Percentiles rank a stretch among this genome's conserved stretches.
These are phyloP conservation scores for Cryptocheilus praepositus DNA, from an alignment of 2,888 invertebrate species.

Conservation along the genomic window DNA sequence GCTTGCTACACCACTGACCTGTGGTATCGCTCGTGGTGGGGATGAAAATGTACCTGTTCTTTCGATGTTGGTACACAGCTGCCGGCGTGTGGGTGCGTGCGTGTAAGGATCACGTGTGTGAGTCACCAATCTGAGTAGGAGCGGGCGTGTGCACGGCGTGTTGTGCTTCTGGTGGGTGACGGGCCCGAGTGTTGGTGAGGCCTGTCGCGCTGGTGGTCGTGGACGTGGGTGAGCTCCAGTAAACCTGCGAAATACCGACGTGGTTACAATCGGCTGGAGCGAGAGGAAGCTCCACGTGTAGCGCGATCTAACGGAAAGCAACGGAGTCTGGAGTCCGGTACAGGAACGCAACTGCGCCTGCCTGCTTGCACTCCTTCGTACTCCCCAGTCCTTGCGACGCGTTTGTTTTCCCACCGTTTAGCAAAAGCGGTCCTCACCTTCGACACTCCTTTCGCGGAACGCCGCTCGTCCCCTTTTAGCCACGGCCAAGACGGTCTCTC, in stretches of 20 bases:
- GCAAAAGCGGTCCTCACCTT: background rate
- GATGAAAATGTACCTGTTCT: background rate
- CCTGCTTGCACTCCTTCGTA: background rate
- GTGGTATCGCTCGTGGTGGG: constrained; percentile 17
- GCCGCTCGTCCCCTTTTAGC: background rate
- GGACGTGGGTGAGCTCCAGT: constrained; percentile 2
- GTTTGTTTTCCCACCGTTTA: background rate
- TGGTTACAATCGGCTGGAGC: constrained; percentile 13
- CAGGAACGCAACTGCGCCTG: constrained; percentile 8
- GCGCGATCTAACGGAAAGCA: constrained; percentile 29
- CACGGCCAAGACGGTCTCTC: no score
- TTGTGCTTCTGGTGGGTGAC: no score
- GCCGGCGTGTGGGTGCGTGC: no score
- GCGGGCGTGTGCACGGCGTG: background rate
- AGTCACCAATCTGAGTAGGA: no score
- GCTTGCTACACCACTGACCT: constrained; percentile 9
- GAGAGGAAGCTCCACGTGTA: constrained; percentile 1
- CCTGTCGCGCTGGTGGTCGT: constrained; percentile 12
- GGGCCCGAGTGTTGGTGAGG: no score
- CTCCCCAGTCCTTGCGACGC: background rate
- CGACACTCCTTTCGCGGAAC: background rate
- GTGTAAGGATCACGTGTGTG: background rate
- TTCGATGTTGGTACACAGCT: background rate
- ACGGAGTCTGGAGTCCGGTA: constrained; percentile 5
- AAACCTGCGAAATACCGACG: background rate